These are phyloP conservation scores for Flexamia atlantica DNA, from an alignment of 2,888 invertebrate species.

Conservation along the genomic window DNA sequence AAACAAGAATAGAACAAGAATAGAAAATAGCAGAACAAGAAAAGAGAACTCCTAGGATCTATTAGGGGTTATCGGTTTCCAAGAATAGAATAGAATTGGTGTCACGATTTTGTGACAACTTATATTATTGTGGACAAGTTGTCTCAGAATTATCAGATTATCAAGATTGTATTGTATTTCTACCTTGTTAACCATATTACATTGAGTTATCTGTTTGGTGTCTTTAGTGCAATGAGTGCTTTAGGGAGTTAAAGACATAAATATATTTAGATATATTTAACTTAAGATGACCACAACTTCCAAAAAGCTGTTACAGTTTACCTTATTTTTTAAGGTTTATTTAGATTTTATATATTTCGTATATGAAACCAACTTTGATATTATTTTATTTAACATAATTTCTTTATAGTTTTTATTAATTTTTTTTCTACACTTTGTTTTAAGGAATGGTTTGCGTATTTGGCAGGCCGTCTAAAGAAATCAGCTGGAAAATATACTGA, in stretches of 20 bases:
- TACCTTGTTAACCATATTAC: not conserved
- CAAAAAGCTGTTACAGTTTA: constrained; percentile 6
- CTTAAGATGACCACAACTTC: constrained; percentile 54
- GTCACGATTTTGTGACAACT: too few relatives aligned
- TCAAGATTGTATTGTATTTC: not conserved
- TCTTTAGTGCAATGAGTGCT: constrained; percentile 20
- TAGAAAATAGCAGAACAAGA: too few relatives aligned
- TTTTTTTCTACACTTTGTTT: constrained; percentile 32
- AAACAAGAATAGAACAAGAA: too few relatives aligned
- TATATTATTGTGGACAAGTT: too few relatives aligned
- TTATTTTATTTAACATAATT: constrained; percentile 22
- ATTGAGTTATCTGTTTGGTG: not conserved
- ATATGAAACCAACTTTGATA: constrained; percentile 3
- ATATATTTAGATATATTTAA: not conserved
- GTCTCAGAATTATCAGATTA: too few relatives aligned
- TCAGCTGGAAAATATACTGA: constrained; percentile 62
- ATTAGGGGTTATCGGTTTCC: too few relatives aligned
- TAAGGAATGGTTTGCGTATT: constrained; percentile 33
- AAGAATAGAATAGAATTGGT: too few relatives aligned
- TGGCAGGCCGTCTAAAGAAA: constrained; percentile 53
- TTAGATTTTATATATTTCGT: constrained; percentile 16
- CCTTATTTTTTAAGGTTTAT: constrained; percentile 18
- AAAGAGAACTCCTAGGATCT: too few relatives aligned
- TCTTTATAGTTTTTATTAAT: constrained; percentile 8
- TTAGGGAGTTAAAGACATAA: constrained; percentile 36